Percentiles rank a stretch among this genome's conserved stretches.
Evolutionary conservation across 2,113 vertebrate species (phyloP).

Genomic region (Cricetomys ansorgei): DNA sequence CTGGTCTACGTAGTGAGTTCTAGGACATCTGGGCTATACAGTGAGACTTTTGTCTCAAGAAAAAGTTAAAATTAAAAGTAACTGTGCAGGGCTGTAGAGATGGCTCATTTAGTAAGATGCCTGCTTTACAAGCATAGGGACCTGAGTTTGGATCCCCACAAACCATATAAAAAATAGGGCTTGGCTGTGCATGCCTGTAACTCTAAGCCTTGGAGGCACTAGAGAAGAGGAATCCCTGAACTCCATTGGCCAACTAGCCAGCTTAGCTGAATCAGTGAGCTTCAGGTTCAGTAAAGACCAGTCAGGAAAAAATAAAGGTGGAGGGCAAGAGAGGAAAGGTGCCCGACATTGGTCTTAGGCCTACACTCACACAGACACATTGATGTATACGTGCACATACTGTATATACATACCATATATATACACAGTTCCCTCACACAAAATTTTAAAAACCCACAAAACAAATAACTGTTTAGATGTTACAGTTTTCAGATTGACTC

Average conservation of each 20-base stretch:
- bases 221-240: not conserved
- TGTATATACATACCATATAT: not conserved
- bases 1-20: not conserved
- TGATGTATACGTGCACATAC: not conserved
- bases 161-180: not conserved
- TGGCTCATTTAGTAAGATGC: not conserved
- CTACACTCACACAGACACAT: too few species aligned
- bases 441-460: not conserved
- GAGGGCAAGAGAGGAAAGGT: not conserved
- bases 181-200: not conserved
- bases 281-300: not conserved
- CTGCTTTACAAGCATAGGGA: not conserved
- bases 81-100: not conserved
- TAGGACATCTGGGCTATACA: not conserved
- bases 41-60: not conserved
- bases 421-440: not conserved
- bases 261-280: not conserved
- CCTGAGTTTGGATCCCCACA: not conserved
- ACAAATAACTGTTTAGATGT: constrained; percentile 37
- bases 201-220: not conserved
- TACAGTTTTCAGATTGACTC: constrained; percentile 44
- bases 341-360: not conserved
- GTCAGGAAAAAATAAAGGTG: not conserved
- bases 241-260: not conserved
- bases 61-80: not conserved